Conservation (phyloP, 1,140 invertebrate species). For the Drosophila kohkoa region DNA sequence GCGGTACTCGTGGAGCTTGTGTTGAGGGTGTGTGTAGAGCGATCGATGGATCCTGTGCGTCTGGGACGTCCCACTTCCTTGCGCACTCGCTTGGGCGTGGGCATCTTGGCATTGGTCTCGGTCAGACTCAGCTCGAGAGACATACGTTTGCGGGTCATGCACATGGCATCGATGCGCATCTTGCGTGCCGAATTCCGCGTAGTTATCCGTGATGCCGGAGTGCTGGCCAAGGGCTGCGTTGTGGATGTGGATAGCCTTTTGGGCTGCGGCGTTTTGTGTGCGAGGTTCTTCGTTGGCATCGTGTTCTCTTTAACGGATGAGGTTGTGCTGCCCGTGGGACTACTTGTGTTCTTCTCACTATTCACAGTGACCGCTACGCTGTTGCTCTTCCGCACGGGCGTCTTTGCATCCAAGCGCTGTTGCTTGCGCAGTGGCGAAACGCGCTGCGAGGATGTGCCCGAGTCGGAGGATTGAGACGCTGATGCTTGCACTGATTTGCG, state of each 20-base stretch:
- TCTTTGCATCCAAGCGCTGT: conserved; percentile 50
- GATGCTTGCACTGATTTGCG: conserved; percentile 34
- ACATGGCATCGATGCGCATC: conserved; percentile 38
- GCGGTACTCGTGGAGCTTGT: conserved; percentile 19
- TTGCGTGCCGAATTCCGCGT: conserved; percentile 64
- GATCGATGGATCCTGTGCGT: neutral
- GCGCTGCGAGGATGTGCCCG: conserved; percentile 17
- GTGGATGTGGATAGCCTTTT: neutral
- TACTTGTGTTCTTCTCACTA: conserved; percentile 30
- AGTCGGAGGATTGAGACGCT: conserved; percentile 15
- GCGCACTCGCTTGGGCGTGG: conserved; percentile 65
- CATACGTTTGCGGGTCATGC: conserved; percentile 70
- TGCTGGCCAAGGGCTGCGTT: conserved; percentile 21
- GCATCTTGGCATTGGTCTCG: conserved; percentile 46
- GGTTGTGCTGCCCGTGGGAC: conserved; percentile 65
- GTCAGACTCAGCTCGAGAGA: conserved; percentile 66
- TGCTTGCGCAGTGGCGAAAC: conserved; percentile 61
- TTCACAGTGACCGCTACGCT: neutral
- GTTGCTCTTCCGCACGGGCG: conserved; percentile 3
- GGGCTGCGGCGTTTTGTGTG: neutral
- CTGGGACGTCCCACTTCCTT: conserved; percentile 5
- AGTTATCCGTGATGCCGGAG: conserved; percentile 26
- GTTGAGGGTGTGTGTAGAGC: neutral
- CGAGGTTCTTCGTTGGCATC: neutral
- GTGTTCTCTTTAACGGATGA: conserved; percentile 69